A percentile compares a stretch with the other conserved stretches of the same genome.
phyloP scores from a whole-genome alignment of 2,113 vertebrate genomes.

The Notarius lentiginosus region DNA sequence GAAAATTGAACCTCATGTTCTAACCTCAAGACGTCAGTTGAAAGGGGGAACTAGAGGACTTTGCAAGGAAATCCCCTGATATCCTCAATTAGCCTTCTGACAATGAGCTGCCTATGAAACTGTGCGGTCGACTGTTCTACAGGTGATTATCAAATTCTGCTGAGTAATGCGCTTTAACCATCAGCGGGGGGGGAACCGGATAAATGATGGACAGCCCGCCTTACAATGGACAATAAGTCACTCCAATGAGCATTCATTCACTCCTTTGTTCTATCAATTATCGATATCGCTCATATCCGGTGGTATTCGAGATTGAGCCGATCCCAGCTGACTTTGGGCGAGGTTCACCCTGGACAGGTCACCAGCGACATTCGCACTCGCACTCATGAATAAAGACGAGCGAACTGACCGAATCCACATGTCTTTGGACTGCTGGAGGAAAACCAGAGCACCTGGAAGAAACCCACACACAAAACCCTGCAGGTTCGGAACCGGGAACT shows the following conservation, averaged over 20 bases:
- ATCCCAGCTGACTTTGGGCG: no score
- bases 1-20: constrained; percentile 3
- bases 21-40: constrained; percentile 14
- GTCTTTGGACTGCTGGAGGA: no score
- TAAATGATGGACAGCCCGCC: neutral
- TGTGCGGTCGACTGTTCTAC: neutral
- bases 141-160: neutral
- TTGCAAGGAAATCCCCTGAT: constrained; percentile 2
- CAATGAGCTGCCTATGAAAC: neutral
- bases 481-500: no score
- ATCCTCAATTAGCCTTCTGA: constrained; percentile 5
- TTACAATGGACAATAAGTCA: neutral
- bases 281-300: no score
- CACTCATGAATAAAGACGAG: no score
- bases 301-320: no score
- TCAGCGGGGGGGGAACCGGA: fast-evolving
- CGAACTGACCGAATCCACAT: no score
- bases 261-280: no score
- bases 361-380: no score
- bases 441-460: no score
- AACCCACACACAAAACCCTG: no score
- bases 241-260: neutral
- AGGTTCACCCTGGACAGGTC: no score
- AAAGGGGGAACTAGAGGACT: neutral
- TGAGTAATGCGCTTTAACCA: neutral